Base-by-base conservation (phyloP, 2,113 vertebrate genomes). In the Sceloporus tristichus region DNA sequence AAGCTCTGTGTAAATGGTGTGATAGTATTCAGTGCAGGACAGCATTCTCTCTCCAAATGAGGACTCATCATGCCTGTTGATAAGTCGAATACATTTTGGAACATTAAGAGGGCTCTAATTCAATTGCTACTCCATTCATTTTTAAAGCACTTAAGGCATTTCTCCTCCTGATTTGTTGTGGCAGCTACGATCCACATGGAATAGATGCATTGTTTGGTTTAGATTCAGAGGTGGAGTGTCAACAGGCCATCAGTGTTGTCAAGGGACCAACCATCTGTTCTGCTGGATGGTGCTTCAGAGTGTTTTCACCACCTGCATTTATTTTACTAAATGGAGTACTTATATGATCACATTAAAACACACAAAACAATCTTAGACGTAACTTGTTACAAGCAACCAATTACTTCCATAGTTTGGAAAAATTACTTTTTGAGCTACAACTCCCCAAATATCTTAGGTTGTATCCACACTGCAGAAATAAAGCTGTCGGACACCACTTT, bases 291-390 rank as follows among this genome's bases (percentile, higher is more conserved):
- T 73, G 87, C 23, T 86, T 80, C 10, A 59, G 40, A 88, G 23
- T 88, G 38, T 78, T 84, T 66, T 10, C 25, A 27, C 19, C 87
- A 90, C 84, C 62, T 2, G 76, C 3, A 53, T 1, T 0, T 1
- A 79, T 87, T 86, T 90, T 94, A 94, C 82, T 86, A 89, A 89
- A 75, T 21, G 14, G 34, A 56, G 83, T 86, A 42, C 91, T 95
- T 95, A 86, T 89, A 90, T 82, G 48, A 75, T 25, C 70, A 79
- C 3, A 34, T 80, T 8, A 62, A 62, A 62, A 2, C 40, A 54
- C 18, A 29, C 14, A 40, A 5, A 34, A 5, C 18, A 38, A n/a
- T 14, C 66, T 68, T 68, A 23, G 66, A 9, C 27, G 66, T 68
- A 68, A 25, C 66, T 71, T 9, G 27, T 71, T 71, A 66, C 65